phyloP scores from a whole-genome alignment of 2,797 vertebrate species.

The Microtus agrestis region DNA sequence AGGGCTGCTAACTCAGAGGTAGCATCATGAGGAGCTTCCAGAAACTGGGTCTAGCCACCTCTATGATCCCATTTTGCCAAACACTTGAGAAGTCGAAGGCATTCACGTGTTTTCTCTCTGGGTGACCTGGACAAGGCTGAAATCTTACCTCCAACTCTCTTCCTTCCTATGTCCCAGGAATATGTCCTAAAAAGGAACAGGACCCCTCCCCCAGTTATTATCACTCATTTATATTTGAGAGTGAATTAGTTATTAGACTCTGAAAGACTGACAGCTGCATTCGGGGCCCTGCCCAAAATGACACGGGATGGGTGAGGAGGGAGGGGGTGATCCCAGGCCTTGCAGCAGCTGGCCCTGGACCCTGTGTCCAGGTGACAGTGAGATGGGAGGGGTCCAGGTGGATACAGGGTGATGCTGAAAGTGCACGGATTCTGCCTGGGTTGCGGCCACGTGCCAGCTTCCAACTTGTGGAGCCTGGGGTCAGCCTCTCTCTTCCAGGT shows the following conservation, averaged over 20 bases:
- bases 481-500: neutral
- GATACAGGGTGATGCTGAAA: neutral
- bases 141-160: neutral
- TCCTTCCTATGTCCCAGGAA: neutral
- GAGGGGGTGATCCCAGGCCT: neutral
- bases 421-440: neutral
- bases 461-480: neutral
- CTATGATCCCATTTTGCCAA: neutral
- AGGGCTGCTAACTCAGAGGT: neutral
- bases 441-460: neutral
- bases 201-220: neutral
- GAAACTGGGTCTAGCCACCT: neutral
- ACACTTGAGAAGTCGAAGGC: neutral
- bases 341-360: neutral
- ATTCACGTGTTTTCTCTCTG: rapidly evolving
- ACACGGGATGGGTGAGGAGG: neutral
- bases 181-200: neutral
- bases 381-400: neutral
- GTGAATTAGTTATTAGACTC: neutral
- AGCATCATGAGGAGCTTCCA: neutral
- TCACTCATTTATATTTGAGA: neutral
- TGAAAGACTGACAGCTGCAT: neutral
- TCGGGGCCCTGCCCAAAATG: neutral
- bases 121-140: neutral
- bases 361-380: neutral